Percentiles rank a stretch among this genome's conserved stretches.
Conservation (phyloP, 1,140 invertebrate genomes). For the Pogonus chalceus region DNA sequence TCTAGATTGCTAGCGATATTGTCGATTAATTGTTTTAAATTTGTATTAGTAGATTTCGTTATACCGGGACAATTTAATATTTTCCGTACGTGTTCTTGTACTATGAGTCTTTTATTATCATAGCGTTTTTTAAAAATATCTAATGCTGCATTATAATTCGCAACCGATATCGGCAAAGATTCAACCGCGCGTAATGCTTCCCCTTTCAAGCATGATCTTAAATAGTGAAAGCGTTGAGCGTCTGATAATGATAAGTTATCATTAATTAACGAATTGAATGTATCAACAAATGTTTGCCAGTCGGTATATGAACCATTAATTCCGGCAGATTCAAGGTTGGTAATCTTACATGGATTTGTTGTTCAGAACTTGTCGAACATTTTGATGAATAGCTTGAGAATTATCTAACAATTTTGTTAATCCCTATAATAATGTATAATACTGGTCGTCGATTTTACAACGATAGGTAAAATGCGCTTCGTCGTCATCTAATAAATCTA, state of each 20-base stretch:
- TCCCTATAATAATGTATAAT: too few species aligned
- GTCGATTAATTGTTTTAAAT: conserved; percentile 26
- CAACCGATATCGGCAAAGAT: conserved; percentile 21
- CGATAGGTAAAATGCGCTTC: too few species aligned
- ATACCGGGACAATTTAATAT: conserved; percentile 20
- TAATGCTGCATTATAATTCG: conserved; percentile 26
- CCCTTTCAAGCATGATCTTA: conserved; percentile 19
- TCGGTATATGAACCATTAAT: conserved; percentile 21
- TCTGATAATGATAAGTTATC: conserved; percentile 15
- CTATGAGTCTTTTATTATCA: conserved; percentile 25
- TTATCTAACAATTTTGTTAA: too few species aligned
- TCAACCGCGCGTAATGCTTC: conserved; percentile 22
- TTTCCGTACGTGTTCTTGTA: conserved; percentile 25
- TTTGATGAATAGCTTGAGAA: too few species aligned
- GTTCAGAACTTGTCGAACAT: too few species aligned
- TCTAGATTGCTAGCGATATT: conserved; percentile 23
- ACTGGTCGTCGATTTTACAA: too few species aligned
- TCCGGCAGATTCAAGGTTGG: too few species aligned
- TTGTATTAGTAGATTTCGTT: conserved; percentile 12
- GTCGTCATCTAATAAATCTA: too few species aligned
- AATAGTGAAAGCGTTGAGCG: conserved; percentile 23
- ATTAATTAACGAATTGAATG: conserved; percentile 20
- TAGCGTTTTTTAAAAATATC: conserved; percentile 25
- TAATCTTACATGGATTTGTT: too few species aligned
- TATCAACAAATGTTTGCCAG: conserved; percentile 20